These are phyloP conservation scores for Crypturellus tataupa DNA, from an alignment of 2,797 vertebrate genomes.

Conservation along the genomic window DNA sequence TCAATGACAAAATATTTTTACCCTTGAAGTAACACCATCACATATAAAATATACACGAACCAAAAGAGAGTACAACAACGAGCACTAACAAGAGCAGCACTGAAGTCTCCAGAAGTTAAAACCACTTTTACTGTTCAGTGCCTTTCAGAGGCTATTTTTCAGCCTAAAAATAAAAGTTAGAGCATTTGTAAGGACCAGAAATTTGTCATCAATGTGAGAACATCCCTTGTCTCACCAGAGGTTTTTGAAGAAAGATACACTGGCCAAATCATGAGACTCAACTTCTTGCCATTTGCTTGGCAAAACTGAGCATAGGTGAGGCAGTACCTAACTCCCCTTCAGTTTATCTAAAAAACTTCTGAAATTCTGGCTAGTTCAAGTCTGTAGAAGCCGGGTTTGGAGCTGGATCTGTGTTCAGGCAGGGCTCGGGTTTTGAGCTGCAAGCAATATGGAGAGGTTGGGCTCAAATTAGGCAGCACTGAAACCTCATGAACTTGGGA, in stretches of 20 bases:
- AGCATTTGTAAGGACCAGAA: background rate
- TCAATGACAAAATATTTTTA: background rate
- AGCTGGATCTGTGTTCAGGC: background rate
- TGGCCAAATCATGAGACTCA: background rate
- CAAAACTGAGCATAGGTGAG: background rate
- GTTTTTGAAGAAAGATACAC: background rate
- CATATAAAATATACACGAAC: background rate
- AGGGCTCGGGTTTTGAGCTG: background rate
- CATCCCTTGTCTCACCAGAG: background rate
- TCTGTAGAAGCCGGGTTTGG: background rate
- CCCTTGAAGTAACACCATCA: background rate
- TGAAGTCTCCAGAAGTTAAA: background rate
- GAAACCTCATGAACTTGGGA: background rate
- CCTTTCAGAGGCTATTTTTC: background rate
- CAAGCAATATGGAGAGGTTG: background rate
- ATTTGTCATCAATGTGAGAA: background rate
- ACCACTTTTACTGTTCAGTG: background rate
- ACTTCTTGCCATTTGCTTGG: background rate
- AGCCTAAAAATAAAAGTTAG: background rate
- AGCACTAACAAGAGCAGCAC: background rate
- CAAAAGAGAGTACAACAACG: background rate
- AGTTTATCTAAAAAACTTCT: too few relatives aligned
- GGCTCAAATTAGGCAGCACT: background rate
- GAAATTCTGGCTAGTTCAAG: background rate
- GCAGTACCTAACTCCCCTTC: too few relatives aligned